phyloP scores from a whole-genome alignment of 2,888 invertebrate species.

The Eutolmus rufibarbis region DNA sequence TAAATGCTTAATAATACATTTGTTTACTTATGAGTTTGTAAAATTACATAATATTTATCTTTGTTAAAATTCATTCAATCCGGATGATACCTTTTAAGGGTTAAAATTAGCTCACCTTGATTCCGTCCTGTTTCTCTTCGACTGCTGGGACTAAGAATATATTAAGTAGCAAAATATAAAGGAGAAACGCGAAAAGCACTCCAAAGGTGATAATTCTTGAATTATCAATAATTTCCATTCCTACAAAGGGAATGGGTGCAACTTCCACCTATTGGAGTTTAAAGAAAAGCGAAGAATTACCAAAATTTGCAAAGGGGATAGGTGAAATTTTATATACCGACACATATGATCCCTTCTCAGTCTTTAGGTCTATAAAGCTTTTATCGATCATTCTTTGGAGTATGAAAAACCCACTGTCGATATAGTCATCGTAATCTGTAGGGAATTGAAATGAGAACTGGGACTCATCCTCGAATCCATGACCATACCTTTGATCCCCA shows the following conservation, averaged over 20 bases:
- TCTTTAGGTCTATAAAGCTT: conserved; percentile 63
- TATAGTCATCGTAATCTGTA: conserved; percentile 62
- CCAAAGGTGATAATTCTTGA: conserved; percentile 54
- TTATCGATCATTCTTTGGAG: conserved; percentile 70
- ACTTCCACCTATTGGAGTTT: conserved; percentile 50
- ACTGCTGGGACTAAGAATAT: conserved; percentile 66
- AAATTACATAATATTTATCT: too few species aligned
- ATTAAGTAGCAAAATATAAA: conserved; percentile 54
- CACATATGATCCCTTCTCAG: conserved; percentile 44
- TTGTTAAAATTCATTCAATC: too few species aligned
- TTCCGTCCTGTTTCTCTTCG: conserved; percentile 69
- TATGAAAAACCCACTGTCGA: conserved; percentile 65
- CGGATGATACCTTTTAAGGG: too few species aligned
- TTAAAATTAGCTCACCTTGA: conserved; percentile 62
- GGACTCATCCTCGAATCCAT: neutral
- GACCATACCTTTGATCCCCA: conserved; percentile 54
- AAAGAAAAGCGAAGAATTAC: neutral
- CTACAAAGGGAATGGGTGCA: conserved; percentile 54
- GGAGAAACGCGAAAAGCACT: conserved; percentile 54
- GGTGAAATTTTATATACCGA: conserved; percentile 40
- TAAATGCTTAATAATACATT: too few species aligned
- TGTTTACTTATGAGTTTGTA: too few species aligned
- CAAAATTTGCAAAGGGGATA: neutral
- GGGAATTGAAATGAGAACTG: conserved; percentile 44
- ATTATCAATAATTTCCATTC: conserved; percentile 50